These are phyloP conservation scores for Cenopis cana DNA, from an alignment of 2,888 invertebrate genomes.

Conservation along the genomic window DNA sequence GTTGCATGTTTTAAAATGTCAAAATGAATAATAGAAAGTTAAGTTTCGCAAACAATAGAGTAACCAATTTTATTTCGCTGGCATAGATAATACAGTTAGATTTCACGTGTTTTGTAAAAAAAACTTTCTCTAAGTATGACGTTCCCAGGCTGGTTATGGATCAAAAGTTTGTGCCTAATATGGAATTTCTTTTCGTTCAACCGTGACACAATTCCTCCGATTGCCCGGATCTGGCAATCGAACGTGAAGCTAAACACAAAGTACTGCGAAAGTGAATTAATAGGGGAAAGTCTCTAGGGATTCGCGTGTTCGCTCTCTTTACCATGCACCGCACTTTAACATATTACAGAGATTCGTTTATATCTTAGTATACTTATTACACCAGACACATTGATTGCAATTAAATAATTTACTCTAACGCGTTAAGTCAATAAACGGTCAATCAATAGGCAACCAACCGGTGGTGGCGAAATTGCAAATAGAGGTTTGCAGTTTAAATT, in stretches of 20 bases:
- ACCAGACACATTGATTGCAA: conserved; percentile 48
- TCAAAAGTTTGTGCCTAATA: conserved; percentile 10
- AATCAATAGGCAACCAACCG: too few species aligned
- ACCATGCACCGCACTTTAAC: conserved; percentile 54
- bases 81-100: conserved; percentile 28
- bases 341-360: conserved; percentile 22
- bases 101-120: conserved; percentile 39
- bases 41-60: conserved; percentile 37
- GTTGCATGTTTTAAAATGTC: conserved; percentile 41
- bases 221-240: conserved; percentile 54
- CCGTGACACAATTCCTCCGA: conserved; percentile 50
- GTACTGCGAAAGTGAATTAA: conserved; percentile 78
- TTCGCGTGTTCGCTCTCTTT: conserved; percentile 69
- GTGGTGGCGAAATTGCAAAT: conserved; percentile 72
- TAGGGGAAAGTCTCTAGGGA: conserved; percentile 80
- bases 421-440: conserved; percentile 58
- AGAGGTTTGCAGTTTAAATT: conserved; percentile 75
- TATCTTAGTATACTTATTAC: background rate
- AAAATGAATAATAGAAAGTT: conserved; percentile 43
- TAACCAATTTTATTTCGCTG: conserved; percentile 36
- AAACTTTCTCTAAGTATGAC: conserved; percentile 40
- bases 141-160: conserved; percentile 34
- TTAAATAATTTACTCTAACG: conserved; percentile 64
- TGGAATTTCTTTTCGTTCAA: conserved; percentile 38
- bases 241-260: conserved; percentile 57